phyloP scores from a whole-genome alignment of 2,797 vertebrate genomes.

The Cynopterus sphinx region DNA sequence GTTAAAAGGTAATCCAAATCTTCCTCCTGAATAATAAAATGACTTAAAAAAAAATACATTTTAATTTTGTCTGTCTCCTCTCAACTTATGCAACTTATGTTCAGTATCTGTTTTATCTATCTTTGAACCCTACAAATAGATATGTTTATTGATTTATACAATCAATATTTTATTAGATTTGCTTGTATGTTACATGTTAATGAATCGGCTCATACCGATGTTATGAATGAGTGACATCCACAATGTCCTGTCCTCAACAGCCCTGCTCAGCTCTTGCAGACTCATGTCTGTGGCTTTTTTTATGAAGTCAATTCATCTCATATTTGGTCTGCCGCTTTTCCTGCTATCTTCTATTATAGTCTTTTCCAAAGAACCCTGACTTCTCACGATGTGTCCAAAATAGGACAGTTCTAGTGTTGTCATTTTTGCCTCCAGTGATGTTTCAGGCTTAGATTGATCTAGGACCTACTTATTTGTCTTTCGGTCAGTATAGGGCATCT shows the following conservation, averaged over 20 bases:
- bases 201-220: neutral
- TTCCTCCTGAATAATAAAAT: neutral
- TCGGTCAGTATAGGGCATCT: neutral
- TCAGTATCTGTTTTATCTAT: neutral
- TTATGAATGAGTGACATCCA: neutral
- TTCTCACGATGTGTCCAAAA: neutral
- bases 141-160: neutral
- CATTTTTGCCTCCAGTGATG: neutral
- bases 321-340: neutral
- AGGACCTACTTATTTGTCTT: neutral
- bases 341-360: neutral
- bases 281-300: neutral
- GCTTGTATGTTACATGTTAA: neutral
- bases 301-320: neutral
- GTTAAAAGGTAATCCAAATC: constrained; percentile 8
- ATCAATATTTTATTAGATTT: constrained; percentile 12
- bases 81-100: neutral
- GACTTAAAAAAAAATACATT: neutral
- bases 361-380: neutral
- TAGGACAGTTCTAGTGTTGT: neutral
- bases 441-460: neutral
- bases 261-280: neutral
- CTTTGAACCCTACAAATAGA: neutral
- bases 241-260: neutral
- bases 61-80: neutral